phyloP scores from a whole-genome alignment of 1,140 invertebrate species.

The Lucilia sericata region DNA sequence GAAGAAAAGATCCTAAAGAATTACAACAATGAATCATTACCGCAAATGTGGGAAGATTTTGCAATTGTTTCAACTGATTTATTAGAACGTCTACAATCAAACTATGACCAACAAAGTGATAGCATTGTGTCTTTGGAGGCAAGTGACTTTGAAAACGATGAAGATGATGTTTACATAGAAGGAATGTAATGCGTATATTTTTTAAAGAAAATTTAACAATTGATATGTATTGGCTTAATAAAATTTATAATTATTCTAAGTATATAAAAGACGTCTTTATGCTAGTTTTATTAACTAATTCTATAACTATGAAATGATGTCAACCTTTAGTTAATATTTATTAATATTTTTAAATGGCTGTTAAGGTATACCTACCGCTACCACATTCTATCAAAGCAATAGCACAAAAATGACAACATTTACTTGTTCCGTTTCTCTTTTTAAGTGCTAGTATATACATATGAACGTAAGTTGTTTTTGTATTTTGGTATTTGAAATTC shows the following conservation, averaged over 20 bases:
- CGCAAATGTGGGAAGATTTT: slow-evolving; percentile 73
- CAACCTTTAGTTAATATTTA: background rate
- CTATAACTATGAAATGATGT: slow-evolving; percentile 25
- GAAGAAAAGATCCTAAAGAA: slow-evolving; percentile 67
- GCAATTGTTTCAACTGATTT: slow-evolving; percentile 74
- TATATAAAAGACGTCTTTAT: background rate
- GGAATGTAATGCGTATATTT: slow-evolving; percentile 54
- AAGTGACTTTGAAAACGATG: slow-evolving; percentile 51
- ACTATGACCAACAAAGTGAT: slow-evolving; percentile 54
- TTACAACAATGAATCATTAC: slow-evolving; percentile 58
- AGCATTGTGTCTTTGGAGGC: background rate
- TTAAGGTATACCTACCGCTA: background rate
- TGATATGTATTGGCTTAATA: background rate
- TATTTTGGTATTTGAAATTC: background rate
- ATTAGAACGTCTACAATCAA: slow-evolving; percentile 69
- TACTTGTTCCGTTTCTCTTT: slow-evolving; percentile 31
- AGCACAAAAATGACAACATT: slow-evolving; percentile 22
- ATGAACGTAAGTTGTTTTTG: background rate
- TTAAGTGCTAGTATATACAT: background rate
- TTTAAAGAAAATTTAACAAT: background rate
- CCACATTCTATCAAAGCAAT: background rate
- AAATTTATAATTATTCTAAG: background rate
- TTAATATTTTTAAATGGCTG: background rate
- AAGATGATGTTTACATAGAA: slow-evolving; percentile 62
- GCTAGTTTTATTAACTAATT: background rate